These are phyloP conservation scores for Crepidodera aurea DNA, from an alignment of 2,888 invertebrate species.

Conservation along the genomic window DNA sequence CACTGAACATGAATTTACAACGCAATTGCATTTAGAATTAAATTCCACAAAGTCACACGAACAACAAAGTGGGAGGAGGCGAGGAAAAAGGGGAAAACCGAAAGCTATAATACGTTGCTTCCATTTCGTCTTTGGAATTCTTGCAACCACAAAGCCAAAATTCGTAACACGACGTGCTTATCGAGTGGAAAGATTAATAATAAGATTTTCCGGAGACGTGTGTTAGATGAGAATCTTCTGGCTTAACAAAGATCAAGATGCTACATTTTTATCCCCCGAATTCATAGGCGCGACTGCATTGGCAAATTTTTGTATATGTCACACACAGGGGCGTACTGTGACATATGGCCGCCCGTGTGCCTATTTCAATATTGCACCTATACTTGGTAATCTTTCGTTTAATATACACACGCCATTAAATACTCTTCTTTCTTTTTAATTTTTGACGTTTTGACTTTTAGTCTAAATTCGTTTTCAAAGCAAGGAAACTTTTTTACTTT, in stretches of 20 bases:
- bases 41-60: conserved; percentile 30
- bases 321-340: too few relatives aligned
- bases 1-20: conserved; percentile 20
- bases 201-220: conserved; percentile 58
- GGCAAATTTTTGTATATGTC: too few relatives aligned
- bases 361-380: too few relatives aligned
- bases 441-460: too few relatives aligned
- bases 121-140: conserved; percentile 11
- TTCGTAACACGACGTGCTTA: conserved; percentile 56
- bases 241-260: conserved; percentile 50
- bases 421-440: too few relatives aligned
- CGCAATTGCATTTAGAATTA: conserved; percentile 28
- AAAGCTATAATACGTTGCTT: conserved; percentile 1
- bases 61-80: neutral
- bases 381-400: too few relatives aligned
- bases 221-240: conserved; percentile 58
- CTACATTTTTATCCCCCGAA: conserved; percentile 44
- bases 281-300: conserved; percentile 26
- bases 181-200: conserved; percentile 60
- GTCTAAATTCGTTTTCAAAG: too few relatives aligned
- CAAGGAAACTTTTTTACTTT: too few relatives aligned
- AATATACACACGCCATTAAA: too few relatives aligned
- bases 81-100: conserved; percentile 3
- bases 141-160: conserved; percentile 48
- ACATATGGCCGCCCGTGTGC: too few relatives aligned